Conservation (phyloP, 2,888 invertebrate species). For the Acronicta leporina region DNA sequence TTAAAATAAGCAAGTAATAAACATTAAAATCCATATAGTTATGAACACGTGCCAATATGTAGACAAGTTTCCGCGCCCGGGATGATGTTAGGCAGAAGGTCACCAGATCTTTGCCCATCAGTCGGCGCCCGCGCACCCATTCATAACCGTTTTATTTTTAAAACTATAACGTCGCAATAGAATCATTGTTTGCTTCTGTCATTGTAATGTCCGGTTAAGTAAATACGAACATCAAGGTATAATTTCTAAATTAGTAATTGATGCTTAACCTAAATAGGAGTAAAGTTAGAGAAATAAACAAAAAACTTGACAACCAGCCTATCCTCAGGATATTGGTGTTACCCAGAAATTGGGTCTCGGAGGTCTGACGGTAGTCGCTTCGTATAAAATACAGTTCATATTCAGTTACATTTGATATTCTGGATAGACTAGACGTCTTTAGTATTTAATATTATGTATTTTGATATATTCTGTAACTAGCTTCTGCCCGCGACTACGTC, state of each 20-base stretch:
- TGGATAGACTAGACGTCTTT: too few relatives aligned
- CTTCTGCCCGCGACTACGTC: too few relatives aligned
- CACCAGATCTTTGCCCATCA: constrained; percentile 60
- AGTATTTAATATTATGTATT: too few relatives aligned
- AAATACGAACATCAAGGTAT: neutral
- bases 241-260: neutral
- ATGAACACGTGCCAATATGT: constrained; percentile 27
- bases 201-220: neutral
- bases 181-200: constrained; percentile 5
- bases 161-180: constrained; percentile 32
- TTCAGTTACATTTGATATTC: too few relatives aligned
- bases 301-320: too few relatives aligned
- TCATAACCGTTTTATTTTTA: constrained; percentile 65
- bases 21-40: constrained; percentile 10
- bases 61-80: constrained; percentile 31
- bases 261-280: too few relatives aligned
- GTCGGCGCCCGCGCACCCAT: constrained; percentile 56
- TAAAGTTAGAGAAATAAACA: too few relatives aligned
- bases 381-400: too few relatives aligned
- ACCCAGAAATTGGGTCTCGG: too few relatives aligned
- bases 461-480: too few relatives aligned
- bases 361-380: too few relatives aligned
- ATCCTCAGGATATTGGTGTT: too few relatives aligned
- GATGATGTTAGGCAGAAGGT: constrained; percentile 33
- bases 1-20: constrained; percentile 33